Base-by-base conservation (phyloP, 2,113 vertebrate genomes). In the Scatophagus argus region DNA sequence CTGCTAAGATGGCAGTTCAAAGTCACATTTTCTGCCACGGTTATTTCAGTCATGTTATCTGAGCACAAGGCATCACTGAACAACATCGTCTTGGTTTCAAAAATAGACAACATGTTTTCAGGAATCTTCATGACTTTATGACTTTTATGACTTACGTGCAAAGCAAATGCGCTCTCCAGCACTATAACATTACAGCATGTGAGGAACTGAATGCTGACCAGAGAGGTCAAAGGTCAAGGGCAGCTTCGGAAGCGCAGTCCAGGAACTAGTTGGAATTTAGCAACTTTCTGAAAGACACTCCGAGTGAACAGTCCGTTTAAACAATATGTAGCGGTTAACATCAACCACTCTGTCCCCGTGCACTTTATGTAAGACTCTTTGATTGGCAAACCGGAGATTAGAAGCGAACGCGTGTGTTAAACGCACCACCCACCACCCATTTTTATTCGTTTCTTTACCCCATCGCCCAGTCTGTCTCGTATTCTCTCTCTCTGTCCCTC, bases 401-500 rank as follows among this genome's bases (percentile, higher is more conserved):
- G 74, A 84, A 67, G 27, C 43, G 21, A 77, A 66, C 17, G 72
- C 73, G n/a, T 59, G 55, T 34, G 61, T 54, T 63, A 29, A 81
- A 74, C 31, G 68, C 85, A 78, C 87, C 83, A 82, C 87, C 89
- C 86, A 86, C 81, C 74, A 74, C 84, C 87, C 62, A 66, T 84
- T 86, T 79, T 67, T 65, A 68, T 73, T 68, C 72, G 56, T 68
- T 71, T 51, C 2, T 70, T 77, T 56, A 62, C 55, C 10, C 59
- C 61, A 6, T 52, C 17, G 51, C 19, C 31, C 32, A 21, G 12
- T 72, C 44, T 27, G 5, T 31, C 19, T 21, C 61, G 4, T 8
- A 43, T 56, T 54, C 79, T 52, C n/a, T 67, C 51, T 67, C 51
- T 47, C 54, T 34, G 41, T 38, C 51, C 19, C 77, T 68, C 60